Evolutionary conservation across 2,797 vertebrate genomes (phyloP).

Genomic region (Oreochromis mossambicus): DNA sequence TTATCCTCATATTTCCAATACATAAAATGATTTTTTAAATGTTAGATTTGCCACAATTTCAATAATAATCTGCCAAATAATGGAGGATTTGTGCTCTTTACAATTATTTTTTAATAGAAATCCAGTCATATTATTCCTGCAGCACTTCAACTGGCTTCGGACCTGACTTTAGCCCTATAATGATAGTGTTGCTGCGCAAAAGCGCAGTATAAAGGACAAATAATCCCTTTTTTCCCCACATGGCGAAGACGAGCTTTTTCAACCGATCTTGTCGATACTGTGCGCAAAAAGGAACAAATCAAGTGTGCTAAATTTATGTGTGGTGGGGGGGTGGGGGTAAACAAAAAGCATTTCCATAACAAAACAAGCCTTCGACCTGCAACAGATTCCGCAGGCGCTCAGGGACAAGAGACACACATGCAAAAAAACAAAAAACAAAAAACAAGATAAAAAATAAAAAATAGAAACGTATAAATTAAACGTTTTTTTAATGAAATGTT

Average conservation of each 20-base stretch:
- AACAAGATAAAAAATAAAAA: neutral
- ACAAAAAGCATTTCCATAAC: slow-evolving; percentile 96
- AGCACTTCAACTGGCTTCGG: neutral
- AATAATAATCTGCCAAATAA: neutral
- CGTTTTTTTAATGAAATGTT: neutral
- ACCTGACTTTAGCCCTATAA: slow-evolving; percentile 29
- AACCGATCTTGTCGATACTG: slow-evolving; percentile 89
- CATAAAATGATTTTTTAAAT: neutral
- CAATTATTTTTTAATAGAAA: neutral
- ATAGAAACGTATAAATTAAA: neutral
- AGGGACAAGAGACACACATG: slow-evolving; percentile 17
- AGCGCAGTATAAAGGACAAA: slow-evolving; percentile 54
- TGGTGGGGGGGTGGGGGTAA: slow-evolving; percentile 78
- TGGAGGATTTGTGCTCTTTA: neutral
- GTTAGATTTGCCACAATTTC: neutral
- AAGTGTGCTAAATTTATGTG: slow-evolving; percentile 96
- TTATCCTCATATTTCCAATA: neutral
- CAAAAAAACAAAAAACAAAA: neutral
- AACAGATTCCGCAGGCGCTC: slow-evolving; percentile 81
- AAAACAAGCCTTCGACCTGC: slow-evolving; percentile 86
- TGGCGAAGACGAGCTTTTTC: slow-evolving; percentile 91
- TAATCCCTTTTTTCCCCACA: slow-evolving; percentile 80
- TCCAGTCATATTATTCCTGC: neutral
- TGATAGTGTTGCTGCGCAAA: slow-evolving; percentile 35
- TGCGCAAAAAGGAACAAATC: slow-evolving; percentile 91